Conservation (phyloP, 2,888 invertebrate species). For the Epinotia bilunana region DNA sequence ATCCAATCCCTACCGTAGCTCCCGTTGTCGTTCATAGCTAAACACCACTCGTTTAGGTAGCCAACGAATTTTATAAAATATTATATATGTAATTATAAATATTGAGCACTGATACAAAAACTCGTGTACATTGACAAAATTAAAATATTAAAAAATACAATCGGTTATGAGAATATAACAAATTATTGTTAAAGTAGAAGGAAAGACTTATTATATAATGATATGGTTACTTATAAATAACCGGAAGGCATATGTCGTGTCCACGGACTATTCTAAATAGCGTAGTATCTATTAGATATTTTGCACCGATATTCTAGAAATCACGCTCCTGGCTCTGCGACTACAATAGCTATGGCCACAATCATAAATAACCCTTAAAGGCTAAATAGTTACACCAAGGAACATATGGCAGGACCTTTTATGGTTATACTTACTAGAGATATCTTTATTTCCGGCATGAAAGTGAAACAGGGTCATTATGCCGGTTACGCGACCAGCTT, state of each 20-base stretch:
- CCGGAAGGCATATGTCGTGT: conserved; percentile 60
- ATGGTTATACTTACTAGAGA: too few relatives aligned
- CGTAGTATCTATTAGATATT: conserved; percentile 76
- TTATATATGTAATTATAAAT: conserved; percentile 55
- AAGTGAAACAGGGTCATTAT: background rate
- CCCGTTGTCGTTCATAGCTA: conserved; percentile 71
- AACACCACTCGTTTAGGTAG: conserved; percentile 79
- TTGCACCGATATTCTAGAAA: conserved; percentile 78
- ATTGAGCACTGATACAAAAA: conserved; percentile 81
- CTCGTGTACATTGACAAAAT: conserved; percentile 72
- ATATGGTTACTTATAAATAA: conserved; percentile 52
- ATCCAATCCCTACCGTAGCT: conserved; percentile 74
- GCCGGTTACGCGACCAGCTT: too few relatives aligned
- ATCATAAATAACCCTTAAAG: conserved; percentile 15
- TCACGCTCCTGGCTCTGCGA: conserved; percentile 58
- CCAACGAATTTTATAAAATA: conserved; percentile 80
- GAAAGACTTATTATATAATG: conserved; percentile 77
- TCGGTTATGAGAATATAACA: conserved; percentile 65
- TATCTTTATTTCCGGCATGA: background rate
- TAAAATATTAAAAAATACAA: conserved; percentile 61
- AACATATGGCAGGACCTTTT: conserved; percentile 13
- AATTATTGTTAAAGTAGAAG: conserved; percentile 81
- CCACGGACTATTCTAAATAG: conserved; percentile 81
- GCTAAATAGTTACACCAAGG: conserved; percentile 19
- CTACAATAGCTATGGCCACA: conserved; percentile 8